Evolutionary conservation across 2,797 vertebrate species (phyloP).

Genomic region (Phoxinus dragarum): DNA sequence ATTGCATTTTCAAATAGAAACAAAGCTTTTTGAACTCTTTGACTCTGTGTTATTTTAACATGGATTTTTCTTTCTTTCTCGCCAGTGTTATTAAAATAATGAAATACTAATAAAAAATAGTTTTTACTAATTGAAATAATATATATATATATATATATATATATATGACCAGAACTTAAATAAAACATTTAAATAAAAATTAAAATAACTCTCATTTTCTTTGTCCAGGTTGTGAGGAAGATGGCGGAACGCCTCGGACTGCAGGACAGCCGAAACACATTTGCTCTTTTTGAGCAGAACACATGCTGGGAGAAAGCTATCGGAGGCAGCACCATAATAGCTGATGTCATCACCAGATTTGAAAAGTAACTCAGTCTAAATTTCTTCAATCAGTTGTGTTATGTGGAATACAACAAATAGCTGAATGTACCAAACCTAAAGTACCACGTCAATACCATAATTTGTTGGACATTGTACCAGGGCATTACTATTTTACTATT

Average conservation of each 20-base stretch:
- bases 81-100: too few species aligned
- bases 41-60: background rate
- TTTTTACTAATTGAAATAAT: too few species aligned
- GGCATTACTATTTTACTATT: background rate
- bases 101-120: too few species aligned
- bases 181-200: background rate
- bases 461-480: background rate
- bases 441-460: background rate
- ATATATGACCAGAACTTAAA: background rate
- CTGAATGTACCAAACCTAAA: background rate
- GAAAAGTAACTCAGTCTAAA: slow-evolving; percentile 76
- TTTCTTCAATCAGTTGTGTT: background rate
- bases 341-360: slow-evolving; percentile 94
- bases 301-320: slow-evolving; percentile 86
- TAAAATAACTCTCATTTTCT: background rate
- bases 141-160: background rate
- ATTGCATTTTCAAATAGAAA: too few species aligned
- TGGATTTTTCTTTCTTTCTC: background rate
- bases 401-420: background rate
- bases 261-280: slow-evolving; percentile 88
- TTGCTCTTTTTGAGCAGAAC: slow-evolving; percentile 90
- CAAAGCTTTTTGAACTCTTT: too few species aligned
- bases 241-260: slow-evolving; percentile 88
- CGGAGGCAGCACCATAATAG: slow-evolving; percentile 83
- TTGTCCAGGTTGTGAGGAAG: slow-evolving; percentile 85